Conservation (phyloP, 2,888 invertebrate genomes). For the Drepana falcataria region DNA sequence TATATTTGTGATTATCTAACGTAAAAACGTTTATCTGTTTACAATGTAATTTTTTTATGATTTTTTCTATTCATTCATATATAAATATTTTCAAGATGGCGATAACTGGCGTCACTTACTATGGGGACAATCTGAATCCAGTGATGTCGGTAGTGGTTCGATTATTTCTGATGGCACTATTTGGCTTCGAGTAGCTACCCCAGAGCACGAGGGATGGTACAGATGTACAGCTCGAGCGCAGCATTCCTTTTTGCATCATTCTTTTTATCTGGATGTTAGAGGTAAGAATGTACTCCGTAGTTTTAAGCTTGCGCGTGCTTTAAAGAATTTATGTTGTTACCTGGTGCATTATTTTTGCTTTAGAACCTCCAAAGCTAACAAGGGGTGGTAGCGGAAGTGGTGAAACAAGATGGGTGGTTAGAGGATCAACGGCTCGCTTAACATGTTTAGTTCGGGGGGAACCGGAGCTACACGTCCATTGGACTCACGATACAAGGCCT, state of each 20-base stretch:
- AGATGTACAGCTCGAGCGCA: constrained; percentile 86
- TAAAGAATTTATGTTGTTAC: background rate
- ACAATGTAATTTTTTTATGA: too few relatives aligned
- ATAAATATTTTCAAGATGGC: constrained; percentile 39
- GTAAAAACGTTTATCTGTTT: too few relatives aligned
- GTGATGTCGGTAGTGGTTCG: constrained; percentile 73
- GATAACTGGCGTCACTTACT: constrained; percentile 70
- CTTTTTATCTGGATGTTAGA: constrained; percentile 66
- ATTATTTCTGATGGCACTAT: constrained; percentile 85
- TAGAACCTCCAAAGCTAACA: constrained; percentile 62
- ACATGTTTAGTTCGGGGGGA: constrained; percentile 81
- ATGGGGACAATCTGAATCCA: constrained; percentile 62
- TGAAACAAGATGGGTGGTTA: constrained; percentile 67
- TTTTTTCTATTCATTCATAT: background rate
- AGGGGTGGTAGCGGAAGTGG: constrained; percentile 52
- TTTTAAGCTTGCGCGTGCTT: background rate
- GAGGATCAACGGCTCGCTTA: constrained; percentile 76
- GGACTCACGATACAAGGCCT: constrained; percentile 70
- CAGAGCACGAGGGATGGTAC: constrained; percentile 90
- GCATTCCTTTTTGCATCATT: constrained; percentile 64
- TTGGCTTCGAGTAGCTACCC: constrained; percentile 84
- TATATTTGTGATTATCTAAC: too few relatives aligned
- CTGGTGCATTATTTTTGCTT: background rate
- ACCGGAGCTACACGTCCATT: constrained; percentile 80
- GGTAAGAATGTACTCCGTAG: constrained; percentile 32